Evolutionary conservation across 2,888 invertebrate species (phyloP), one percentile per base, ranked within the genome.

Genomic region (Fissipunctia ypsillon): DNA sequence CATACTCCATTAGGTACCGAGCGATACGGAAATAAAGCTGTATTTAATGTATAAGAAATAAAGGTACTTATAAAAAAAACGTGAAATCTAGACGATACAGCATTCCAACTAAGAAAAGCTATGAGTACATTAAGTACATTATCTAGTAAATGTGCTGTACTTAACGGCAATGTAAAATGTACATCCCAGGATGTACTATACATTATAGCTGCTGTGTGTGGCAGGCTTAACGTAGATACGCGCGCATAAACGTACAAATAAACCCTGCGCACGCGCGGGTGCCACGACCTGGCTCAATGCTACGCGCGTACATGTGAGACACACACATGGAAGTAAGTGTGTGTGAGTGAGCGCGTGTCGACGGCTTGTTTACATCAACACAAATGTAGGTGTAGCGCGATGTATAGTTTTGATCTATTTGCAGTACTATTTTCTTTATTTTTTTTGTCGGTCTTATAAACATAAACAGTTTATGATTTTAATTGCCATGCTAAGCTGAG

Each of bases 261-360:
- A 90, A 85, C 80, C 75, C 78, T 68, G 90, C 91, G 94, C 94
- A 94, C 94, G 94, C 94, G 94, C 90, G 94, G 91, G 95, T 93
- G 95, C 95, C 95, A 95, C 95, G 95, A 95, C 95, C 95, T 95
- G 94, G 89, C 95, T 95, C 95, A 95, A 95, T 95, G 95, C 95
- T 94, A 92, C 90, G 90, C 84, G 85, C 83, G 81, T 86, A 85
- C 85, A 84, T 84, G 83, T 76, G 75, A 69, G 75, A 65, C 80
- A 68, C 80, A 86, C 86, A 87, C 85, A 81, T 73, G 64, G 61
- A n/a, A 31, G 72, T 12, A 61, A 70, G 76, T 35, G 67, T 77
- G 65, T 65, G 84, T 86, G 87, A 74, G 78, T 84, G 84, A 87
- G 86, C 83, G 87, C 88, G 88, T 90, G 88, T 83, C 87, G 82